Conservation (phyloP, 2,797 vertebrate genomes). For the Enteromius argenteus region DNA sequence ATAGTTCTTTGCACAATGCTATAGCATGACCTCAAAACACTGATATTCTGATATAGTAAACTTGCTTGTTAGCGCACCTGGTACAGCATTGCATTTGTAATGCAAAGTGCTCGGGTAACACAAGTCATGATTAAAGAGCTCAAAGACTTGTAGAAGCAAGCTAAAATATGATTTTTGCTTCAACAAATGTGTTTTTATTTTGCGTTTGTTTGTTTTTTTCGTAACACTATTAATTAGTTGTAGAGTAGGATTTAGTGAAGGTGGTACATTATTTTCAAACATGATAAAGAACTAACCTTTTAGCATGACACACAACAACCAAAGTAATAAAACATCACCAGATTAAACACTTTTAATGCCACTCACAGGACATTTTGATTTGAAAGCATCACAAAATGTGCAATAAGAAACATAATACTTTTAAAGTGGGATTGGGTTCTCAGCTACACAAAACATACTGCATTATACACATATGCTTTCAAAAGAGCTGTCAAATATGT, state of each 20-base stretch:
- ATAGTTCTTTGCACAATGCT: neutral
- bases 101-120: neutral
- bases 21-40: neutral
- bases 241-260: neutral
- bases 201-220: neutral
- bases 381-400: neutral
- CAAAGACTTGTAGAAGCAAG: neutral
- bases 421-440: neutral
- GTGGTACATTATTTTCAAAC: neutral
- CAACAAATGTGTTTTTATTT: neutral
- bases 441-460: neutral
- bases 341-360: neutral
- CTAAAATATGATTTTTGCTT: neutral
- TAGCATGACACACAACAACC: neutral
- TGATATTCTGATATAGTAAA: neutral
- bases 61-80: neutral
- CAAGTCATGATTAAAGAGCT: neutral
- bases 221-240: neutral
- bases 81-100: neutral
- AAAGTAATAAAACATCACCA: neutral
- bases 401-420: neutral
- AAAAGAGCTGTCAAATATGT: conserved; percentile 14
- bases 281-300: neutral
- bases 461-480: neutral
- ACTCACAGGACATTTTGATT: neutral